A percentile compares a stretch with the other conserved stretches of the same genome.
These are phyloP conservation scores for Toxonevra muliebris DNA, from an alignment of 2,888 invertebrate species.

Conservation along the genomic window DNA sequence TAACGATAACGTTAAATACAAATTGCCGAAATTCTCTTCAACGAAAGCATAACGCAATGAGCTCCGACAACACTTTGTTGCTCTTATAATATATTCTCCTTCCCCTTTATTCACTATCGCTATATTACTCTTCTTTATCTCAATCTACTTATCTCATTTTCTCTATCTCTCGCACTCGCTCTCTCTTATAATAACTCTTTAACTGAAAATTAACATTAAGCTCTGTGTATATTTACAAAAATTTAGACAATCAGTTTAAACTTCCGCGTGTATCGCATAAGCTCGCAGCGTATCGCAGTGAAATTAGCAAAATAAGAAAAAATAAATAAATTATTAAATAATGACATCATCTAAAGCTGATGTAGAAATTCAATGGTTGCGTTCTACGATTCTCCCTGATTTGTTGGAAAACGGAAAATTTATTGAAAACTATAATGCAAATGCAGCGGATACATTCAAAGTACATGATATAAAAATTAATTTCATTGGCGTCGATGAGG, in stretches of 20 bases:
- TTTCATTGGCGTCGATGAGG: conserved; percentile 51
- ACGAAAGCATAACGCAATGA: too few relatives aligned
- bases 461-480: conserved; percentile 44
- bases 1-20: too few relatives aligned
- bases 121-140: too few relatives aligned
- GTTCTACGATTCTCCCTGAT: conserved; percentile 40
- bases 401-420: conserved; percentile 44
- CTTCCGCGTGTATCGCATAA: too few relatives aligned
- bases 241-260: not conserved
- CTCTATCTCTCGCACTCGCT: not conserved
- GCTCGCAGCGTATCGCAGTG: not conserved
- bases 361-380: conserved; percentile 49
- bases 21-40: too few relatives aligned
- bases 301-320: not conserved
- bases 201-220: conserved; percentile 9
- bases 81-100: too few relatives aligned
- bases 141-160: too few relatives aligned
- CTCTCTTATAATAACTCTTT: not conserved
- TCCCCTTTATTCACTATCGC: too few relatives aligned
- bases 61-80: too few relatives aligned
- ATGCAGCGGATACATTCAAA: conserved; percentile 36
- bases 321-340: conserved; percentile 2
- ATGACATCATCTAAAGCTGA: conserved; percentile 22
- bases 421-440: conserved; percentile 21
- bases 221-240: not conserved